These are phyloP conservation scores for Bubo bubo DNA, from an alignment of 2,113 vertebrate species.

Conservation along the genomic window DNA sequence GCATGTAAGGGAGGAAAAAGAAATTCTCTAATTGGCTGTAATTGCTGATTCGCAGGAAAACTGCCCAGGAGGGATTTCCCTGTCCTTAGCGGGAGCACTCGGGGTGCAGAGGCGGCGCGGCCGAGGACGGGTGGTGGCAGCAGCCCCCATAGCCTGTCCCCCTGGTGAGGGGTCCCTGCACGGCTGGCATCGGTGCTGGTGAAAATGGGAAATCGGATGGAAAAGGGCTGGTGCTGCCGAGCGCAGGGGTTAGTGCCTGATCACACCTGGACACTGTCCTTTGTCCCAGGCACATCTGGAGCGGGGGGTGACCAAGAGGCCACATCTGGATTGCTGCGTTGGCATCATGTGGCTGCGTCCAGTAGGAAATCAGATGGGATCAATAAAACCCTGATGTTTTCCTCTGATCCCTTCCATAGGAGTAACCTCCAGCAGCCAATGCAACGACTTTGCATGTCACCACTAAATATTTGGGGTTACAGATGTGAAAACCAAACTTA, in stretches of 20 bases:
- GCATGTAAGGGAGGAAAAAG: not conserved
- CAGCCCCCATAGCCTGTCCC: accelerated
- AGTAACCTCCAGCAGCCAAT: not conserved
- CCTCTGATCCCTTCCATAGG: not conserved
- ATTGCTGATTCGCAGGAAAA: not conserved
- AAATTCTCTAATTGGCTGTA: not conserved
- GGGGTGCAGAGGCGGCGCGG: not conserved
- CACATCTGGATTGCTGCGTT: not conserved
- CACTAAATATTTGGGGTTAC: not conserved
- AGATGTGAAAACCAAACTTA: accelerated
- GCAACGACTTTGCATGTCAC: not conserved
- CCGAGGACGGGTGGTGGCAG: accelerated
- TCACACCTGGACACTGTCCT: not conserved
- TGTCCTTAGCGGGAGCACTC: not conserved
- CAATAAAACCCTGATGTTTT: not conserved
- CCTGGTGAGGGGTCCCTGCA: no score
- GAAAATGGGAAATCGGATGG: not conserved
- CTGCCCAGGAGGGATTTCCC: not conserved
- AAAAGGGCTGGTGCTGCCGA: not conserved
- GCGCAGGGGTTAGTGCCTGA: accelerated
- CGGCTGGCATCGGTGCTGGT: accelerated
- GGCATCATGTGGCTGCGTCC: not conserved
- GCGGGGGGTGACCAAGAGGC: not conserved
- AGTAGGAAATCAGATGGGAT: not conserved
- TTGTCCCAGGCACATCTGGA: not conserved